Conservation (phyloP, 2,113 vertebrate genomes). For the Gymnarchus niloticus region DNA sequence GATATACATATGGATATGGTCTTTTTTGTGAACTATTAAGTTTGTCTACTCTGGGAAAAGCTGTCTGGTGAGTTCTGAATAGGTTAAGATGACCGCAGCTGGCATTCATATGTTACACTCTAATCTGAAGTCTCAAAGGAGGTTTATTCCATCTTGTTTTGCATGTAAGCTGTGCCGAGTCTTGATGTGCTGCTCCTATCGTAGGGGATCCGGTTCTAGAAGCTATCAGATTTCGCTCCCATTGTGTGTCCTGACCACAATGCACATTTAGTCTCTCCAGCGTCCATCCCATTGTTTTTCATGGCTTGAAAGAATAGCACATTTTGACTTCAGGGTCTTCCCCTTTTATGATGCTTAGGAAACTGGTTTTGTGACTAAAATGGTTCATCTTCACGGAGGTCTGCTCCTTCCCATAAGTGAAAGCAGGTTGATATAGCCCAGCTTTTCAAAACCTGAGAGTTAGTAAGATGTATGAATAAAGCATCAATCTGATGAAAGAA, state of each 20-base stretch:
- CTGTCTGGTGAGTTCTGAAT: not conserved
- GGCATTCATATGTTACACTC: not conserved
- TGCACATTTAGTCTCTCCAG: not conserved
- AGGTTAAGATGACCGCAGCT: not conserved
- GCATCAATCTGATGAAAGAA: not conserved
- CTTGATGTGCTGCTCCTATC: not conserved
- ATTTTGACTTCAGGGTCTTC: not conserved
- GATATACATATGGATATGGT: too few relatives aligned
- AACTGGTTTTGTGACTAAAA: slow-evolving; percentile 1
- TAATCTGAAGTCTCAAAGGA: not conserved
- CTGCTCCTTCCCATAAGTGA: not conserved
- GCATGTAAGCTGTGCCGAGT: not conserved
- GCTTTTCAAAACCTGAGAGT: not conserved
- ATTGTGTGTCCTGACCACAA: not conserved
- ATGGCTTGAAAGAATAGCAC: not conserved
- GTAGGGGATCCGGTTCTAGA: not conserved
- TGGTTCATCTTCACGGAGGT: not conserved
- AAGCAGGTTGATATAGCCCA: not conserved
- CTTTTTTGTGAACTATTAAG: too few relatives aligned
- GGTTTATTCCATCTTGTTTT: not conserved
- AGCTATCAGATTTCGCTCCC: not conserved
- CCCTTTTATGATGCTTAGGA: not conserved
- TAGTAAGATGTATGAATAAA: not conserved
- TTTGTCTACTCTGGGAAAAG: not conserved
- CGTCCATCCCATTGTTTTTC: not conserved